phyloP scores from a whole-genome alignment of 1,140 invertebrate species.

The Eurosta solidaginis region DNA sequence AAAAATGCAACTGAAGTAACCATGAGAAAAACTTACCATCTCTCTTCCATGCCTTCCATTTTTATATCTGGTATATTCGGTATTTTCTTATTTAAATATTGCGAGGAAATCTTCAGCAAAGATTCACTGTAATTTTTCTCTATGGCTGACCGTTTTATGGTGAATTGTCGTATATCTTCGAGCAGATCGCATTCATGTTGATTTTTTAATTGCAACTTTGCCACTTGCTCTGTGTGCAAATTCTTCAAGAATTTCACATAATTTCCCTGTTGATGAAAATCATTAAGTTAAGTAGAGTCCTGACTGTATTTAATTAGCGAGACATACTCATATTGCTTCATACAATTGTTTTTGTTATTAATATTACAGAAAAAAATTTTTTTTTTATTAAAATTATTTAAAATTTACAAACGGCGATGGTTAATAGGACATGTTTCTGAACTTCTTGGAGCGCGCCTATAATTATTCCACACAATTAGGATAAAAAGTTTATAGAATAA shows the following conservation, averaged over 20 bases:
- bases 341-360: too few species aligned
- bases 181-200: constrained; percentile 94
- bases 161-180: constrained; percentile 92
- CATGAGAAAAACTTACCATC: constrained; percentile 69
- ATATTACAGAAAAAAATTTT: too few species aligned
- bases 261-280: constrained; percentile 70
- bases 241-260: constrained; percentile 88
- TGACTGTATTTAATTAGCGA: neutral
- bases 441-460: too few species aligned
- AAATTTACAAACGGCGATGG: too few species aligned
- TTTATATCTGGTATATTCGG: constrained; percentile 88
- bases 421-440: too few species aligned
- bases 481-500: too few species aligned
- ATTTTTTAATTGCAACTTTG: constrained; percentile 90
- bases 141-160: constrained; percentile 86
- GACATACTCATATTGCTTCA: neutral
- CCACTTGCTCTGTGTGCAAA: constrained; percentile 88
- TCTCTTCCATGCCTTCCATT: constrained; percentile 84
- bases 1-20: neutral
- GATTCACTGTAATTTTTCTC: constrained; percentile 96
- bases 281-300: constrained; percentile 12
- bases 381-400: too few species aligned
- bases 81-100: constrained; percentile 90
- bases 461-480: too few species aligned
- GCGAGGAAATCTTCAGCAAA: constrained; percentile 85